Conservation (phyloP, 1,140 invertebrate species). For the Drosophila saltans region DNA sequence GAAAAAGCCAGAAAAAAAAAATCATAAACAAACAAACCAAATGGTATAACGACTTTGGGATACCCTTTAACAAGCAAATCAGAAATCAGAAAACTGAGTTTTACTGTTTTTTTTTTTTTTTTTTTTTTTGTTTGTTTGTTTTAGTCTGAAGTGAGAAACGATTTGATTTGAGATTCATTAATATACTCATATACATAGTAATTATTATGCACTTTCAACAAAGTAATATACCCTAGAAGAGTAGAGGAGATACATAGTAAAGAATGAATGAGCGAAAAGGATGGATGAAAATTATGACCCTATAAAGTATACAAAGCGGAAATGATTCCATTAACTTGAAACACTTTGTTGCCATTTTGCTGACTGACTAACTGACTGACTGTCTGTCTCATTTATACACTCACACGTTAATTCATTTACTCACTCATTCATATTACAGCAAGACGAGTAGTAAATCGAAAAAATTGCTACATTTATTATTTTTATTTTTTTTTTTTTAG, state of each 20-base stretch:
- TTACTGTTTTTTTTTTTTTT: no score
- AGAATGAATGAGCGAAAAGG: not conserved
- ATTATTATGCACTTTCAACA: no score
- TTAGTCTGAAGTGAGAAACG: no score
- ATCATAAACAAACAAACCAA: constrained; percentile 1
- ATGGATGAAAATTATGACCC: constrained; percentile 38
- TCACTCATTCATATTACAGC: constrained; percentile 22
- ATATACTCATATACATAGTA: no score
- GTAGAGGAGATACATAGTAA: not conserved
- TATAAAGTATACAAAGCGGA: constrained; percentile 53
- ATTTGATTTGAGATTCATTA: no score
- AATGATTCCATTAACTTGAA: constrained; percentile 60
- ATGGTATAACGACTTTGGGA: not conserved
- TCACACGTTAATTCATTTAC: constrained; percentile 24
- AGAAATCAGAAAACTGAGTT: no score
- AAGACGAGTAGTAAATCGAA: constrained; percentile 62
- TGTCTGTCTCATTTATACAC: not conserved
- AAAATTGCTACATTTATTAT: constrained; percentile 25
- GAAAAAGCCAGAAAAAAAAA: constrained; percentile 28
- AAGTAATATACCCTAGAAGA: not conserved
- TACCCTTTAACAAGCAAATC: not conserved
- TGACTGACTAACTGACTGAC: not conserved
- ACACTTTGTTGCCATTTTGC: constrained; percentile 41
- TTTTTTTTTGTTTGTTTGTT: no score
- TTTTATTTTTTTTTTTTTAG: not conserved